These are phyloP conservation scores for Gallinago nigripennis DNA, from an alignment of 2,797 vertebrate genomes.

Conservation along the genomic window DNA sequence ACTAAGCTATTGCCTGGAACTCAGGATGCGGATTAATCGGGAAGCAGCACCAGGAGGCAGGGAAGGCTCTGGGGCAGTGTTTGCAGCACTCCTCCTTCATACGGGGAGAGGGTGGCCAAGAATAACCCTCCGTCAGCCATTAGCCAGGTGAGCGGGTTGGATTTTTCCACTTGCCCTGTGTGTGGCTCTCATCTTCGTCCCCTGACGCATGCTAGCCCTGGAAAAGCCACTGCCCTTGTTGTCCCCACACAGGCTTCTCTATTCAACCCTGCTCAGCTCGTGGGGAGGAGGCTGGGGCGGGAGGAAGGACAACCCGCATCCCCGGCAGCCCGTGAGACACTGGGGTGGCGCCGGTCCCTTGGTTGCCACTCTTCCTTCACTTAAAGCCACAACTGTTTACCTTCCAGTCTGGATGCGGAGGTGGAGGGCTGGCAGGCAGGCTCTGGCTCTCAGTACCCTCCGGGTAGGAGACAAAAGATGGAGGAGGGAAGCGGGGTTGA, in stretches of 20 bases:
- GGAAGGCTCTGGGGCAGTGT: background rate
- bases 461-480: slow-evolving; percentile 18
- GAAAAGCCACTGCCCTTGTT: background rate
- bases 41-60: background rate
- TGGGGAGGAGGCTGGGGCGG: background rate
- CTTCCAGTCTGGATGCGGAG: background rate
- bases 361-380: background rate
- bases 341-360: accelerated
- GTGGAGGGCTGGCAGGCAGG: background rate
- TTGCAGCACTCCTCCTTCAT: background rate
- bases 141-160: slow-evolving; percentile 10
- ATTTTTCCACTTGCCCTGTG: slow-evolving; percentile 57
- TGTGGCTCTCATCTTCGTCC: background rate
- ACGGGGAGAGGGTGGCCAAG: background rate
- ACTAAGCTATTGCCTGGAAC: background rate
- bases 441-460: background rate
- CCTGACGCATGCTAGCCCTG: background rate
- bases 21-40: background rate
- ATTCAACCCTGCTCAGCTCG: background rate
- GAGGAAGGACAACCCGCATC: background rate
- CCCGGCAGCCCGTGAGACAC: background rate
- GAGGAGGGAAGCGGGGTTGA: background rate
- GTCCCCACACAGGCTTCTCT: background rate
- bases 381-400: background rate
- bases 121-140: slow-evolving; percentile 19